phyloP scores from a whole-genome alignment of 30 jellyfish, hydroid and myxozoan species.

The Turritopsis dohrnii region DNA sequence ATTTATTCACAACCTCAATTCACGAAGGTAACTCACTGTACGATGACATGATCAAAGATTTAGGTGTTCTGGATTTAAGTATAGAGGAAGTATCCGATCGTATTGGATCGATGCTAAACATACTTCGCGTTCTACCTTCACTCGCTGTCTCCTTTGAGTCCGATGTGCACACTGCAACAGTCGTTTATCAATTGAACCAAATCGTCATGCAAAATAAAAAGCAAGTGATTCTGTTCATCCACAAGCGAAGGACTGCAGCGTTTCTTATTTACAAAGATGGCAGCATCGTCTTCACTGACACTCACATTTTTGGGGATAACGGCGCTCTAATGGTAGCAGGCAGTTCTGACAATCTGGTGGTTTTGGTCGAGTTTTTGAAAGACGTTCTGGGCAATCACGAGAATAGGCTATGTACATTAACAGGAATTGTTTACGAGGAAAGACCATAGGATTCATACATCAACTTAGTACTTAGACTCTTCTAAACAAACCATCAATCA shows the following conservation, averaged over 20 bases:
- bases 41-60: conserved; percentile 62
- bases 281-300: conserved; percentile 64
- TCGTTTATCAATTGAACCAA: conserved; percentile 59
- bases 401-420: conserved; percentile 80
- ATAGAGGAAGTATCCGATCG: conserved; percentile 93
- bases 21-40: conserved; percentile 84
- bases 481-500: too few relatives aligned
- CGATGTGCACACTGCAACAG: conserved; percentile 83
- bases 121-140: conserved; percentile 53
- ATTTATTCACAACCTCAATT: conserved; percentile 59
- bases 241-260: conserved; percentile 77
- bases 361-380: conserved; percentile 54
- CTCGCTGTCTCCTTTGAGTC: conserved; percentile 90
- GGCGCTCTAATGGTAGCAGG: conserved; percentile 82
- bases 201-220: conserved; percentile 51
- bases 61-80: conserved; percentile 90
- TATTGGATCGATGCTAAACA: conserved; percentile 58
- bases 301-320: conserved; percentile 88
- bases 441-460: too few relatives aligned
- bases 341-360: conserved; percentile 31
- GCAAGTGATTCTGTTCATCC: conserved; percentile 75
- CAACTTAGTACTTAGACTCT: too few relatives aligned
- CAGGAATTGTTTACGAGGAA: conserved; percentile 69
- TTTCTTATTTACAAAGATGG: conserved; percentile 84
- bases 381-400: conserved; percentile 59